Evolutionary conservation across 1,140 invertebrate species (phyloP).

Genomic region (Fopius arisanus): DNA sequence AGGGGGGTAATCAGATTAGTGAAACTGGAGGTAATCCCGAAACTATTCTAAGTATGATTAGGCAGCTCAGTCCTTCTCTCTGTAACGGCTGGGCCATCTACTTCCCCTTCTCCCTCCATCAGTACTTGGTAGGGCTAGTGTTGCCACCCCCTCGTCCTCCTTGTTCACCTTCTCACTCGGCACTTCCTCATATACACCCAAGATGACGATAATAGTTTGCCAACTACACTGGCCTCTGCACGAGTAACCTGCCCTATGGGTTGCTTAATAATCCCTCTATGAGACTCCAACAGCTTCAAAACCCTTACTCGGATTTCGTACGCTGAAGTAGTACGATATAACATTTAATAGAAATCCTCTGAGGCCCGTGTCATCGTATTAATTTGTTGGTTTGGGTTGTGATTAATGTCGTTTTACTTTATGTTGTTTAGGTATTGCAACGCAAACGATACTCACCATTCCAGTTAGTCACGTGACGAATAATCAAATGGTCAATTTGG

Average conservation of each 20-base stretch:
- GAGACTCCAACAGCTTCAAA: conserved; percentile 44
- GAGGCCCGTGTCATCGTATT: not conserved
- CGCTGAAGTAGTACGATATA: conserved; percentile 33
- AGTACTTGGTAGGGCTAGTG: conserved; percentile 19
- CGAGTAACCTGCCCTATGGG: conserved; percentile 61
- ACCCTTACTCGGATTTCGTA: conserved; percentile 41
- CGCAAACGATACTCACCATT: conserved; percentile 93
- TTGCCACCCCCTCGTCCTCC: not conserved
- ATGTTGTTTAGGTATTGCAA: conserved; percentile 78
- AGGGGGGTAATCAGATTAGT: conserved; percentile 64
- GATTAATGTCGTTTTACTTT: conserved; percentile 1
- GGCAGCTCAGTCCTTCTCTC: conserved; percentile 55
- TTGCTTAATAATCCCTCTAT: conserved; percentile 64
- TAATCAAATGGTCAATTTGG: conserved; percentile 83
- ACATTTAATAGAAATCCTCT: conserved; percentile 28
- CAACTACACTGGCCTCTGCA: conserved; percentile 60
- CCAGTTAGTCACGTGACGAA: conserved; percentile 85
- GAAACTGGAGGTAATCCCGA: conserved; percentile 64
- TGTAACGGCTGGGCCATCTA: conserved; percentile 11
- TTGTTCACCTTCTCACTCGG: not conserved
- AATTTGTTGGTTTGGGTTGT: not conserved
- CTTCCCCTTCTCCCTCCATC: not conserved
- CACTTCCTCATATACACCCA: conserved; percentile 47
- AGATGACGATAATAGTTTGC: conserved; percentile 66
- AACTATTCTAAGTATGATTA: conserved; percentile 68